Evolutionary conservation across 1,140 invertebrate genomes (phyloP).

Genomic region (Leptinotarsa lineolata): DNA sequence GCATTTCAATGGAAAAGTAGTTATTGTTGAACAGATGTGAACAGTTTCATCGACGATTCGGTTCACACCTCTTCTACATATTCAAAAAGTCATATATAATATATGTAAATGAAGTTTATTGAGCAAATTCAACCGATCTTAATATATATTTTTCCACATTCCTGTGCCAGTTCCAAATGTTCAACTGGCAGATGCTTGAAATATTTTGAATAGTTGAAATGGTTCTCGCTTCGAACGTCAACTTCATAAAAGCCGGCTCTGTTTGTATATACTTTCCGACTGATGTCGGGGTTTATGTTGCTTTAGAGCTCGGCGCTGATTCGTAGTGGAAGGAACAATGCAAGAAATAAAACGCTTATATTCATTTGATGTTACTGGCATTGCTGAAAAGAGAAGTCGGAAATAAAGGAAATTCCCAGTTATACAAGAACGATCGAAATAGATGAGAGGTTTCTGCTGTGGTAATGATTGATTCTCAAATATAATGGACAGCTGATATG

Average conservation of each 20-base stretch:
- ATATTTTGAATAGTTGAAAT: too few relatives aligned
- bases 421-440: background rate
- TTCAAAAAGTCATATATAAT: too few relatives aligned
- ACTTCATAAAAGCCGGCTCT: background rate
- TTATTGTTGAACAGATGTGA: too few relatives aligned
- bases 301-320: constrained; percentile 5
- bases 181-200: constrained; percentile 1
- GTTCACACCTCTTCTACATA: too few relatives aligned
- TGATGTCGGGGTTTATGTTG: constrained; percentile 1
- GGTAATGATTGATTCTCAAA: too few relatives aligned
- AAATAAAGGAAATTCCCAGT: background rate
- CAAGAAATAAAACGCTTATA: constrained; percentile 8
- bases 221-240: too few relatives aligned
- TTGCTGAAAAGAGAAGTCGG: background rate
- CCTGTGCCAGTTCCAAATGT: constrained; percentile 1
- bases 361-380: constrained; percentile 6
- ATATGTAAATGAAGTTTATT: too few relatives aligned
- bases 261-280: background rate
- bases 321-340: constrained; percentile 2
- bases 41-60: too few relatives aligned
- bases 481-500: too few relatives aligned
- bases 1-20: too few relatives aligned
- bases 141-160: too few relatives aligned
- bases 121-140: too few relatives aligned
- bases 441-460: background rate